Evolutionary conservation across 1,140 invertebrate genomes (phyloP), one percentile per base, ranked within the genome.

Genomic region (Rhagoletis pomonella): DNA sequence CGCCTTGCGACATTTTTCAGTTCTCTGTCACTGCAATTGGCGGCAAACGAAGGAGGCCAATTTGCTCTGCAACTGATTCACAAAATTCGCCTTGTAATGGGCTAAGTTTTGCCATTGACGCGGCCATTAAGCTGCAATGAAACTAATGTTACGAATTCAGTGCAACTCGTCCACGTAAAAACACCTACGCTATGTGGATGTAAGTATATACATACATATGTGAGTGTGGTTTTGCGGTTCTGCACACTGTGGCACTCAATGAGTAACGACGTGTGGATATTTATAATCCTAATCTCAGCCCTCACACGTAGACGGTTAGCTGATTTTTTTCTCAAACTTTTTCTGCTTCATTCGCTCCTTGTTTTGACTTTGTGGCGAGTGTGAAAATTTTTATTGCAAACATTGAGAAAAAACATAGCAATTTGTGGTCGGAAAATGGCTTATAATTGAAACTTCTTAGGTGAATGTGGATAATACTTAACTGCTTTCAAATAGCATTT

Each of bases 51-150:
- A 47, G 19, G 10, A 39, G 7, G 29, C 47, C 10, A 44, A 59
- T 14, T 73, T 19, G 3, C 19, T 19, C 29, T 29, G 29, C 29
- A 39, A 59, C 19, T 29, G 39, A 85, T 55, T 7, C 17, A 55
- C 67, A 19, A 42, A 39, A 59, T 77, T 81, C 42, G 29, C 58
- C 59, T 86, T 69, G 85, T 88, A 87, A 88, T 88, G 88, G 86
- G 58, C 73, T 60, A 88, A 88, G 88, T 88, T 88, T 88, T 85
- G 69, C 88, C 86, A 88, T 88, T 88, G 88, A 88, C 77, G 86
- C 88, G 81, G 86, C 88, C 81, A 88, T 88, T 88, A 88, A 87
- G 86, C 44, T 50, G 86, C 88, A 88, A 88, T 88, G 86, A 88
- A 87, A 85, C 67, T 59, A 86, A 85, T 84, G 84, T 87, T 87